Evolutionary conservation across 2,113 vertebrate genomes (phyloP), one percentile per base, ranked within the genome.

Genomic region (Gopherus flavomarginatus): DNA sequence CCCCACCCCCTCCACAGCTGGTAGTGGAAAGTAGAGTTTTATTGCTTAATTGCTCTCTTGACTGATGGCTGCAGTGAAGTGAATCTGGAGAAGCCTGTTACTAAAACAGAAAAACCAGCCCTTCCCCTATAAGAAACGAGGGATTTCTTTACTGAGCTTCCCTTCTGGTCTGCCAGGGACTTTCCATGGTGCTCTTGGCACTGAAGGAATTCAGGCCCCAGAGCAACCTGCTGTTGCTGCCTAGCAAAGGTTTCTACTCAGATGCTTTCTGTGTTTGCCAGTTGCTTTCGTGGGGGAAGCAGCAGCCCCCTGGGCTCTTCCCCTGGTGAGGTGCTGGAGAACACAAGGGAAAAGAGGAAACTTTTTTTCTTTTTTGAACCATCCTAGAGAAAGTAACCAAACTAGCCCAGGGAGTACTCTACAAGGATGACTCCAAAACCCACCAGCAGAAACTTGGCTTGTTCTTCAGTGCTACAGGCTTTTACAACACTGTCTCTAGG

Each of bases 151-250:
- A 38, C 17, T 72, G 65, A 72, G 17, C 6, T 10, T 22, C 19
- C 6, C 22, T 12, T 17, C 2, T 22, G 4, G 8, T 38, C n/a
- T 44, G 80, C 50, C 49, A 22, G 75, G 42, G 72, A 77, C 24
- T 44, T 77, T 44, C 72, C 72, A 44, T 77, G 72, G 72, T 44
- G 12, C 72, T 27, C 6, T 7, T 77, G 72, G 24, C 13, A 4
- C 19, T 19, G n/a, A n/a, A 72, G n/a, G 19, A 19, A 42, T 62
- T 62, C 59, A 62, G 59, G 57, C 35, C 35, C 65, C 65, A n/a
- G 9, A 38, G 65, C 17, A 3, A 22, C n/a, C 11, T 2, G 9
- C 65, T 11, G n/a, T 22, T 1, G 2, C 65, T 21, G n/a, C 35
- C 35, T n/a, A n/a, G 62, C 2, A 4, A n/a, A 69, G 62, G 35